Evolutionary conservation across 2,888 invertebrate species (phyloP).

Genomic region (Heteropelma amictum): DNA sequence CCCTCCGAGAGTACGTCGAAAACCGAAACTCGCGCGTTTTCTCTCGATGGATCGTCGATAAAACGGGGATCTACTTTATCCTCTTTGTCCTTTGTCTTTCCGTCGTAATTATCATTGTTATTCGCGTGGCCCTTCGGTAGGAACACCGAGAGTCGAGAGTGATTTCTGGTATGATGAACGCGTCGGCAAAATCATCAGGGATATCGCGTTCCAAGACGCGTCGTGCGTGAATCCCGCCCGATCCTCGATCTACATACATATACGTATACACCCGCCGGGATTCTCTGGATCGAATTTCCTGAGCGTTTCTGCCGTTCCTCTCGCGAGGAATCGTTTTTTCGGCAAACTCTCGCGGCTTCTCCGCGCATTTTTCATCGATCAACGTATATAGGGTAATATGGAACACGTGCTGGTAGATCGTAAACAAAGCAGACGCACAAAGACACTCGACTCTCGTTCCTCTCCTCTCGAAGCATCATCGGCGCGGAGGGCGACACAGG

Average conservation of each 20-base stretch:
- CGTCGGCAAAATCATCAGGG: conserved; percentile 76
- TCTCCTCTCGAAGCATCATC: conserved; percentile 24
- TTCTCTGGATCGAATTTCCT: conserved; percentile 54
- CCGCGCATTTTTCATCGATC: conserved; percentile 29
- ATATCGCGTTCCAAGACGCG: conserved; percentile 74
- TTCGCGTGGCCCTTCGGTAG: no score
- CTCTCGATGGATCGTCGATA: no score
- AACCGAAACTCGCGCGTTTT: no score
- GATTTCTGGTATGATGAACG: conserved; percentile 69
- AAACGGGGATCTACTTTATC: conserved; percentile 1
- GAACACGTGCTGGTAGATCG: conserved; percentile 28
- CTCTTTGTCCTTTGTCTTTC: conserved; percentile 9
- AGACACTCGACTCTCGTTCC: conserved; percentile 47
- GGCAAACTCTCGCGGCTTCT: conserved; percentile 38
- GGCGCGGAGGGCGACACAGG: background rate
- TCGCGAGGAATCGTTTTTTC: conserved; percentile 40
- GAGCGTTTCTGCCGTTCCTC: conserved; percentile 38
- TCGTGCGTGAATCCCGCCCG: conserved; percentile 64
- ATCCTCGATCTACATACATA: conserved; percentile 53
- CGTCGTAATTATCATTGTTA: conserved; percentile 15
- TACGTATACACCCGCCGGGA: background rate
- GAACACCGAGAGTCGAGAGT: conserved; percentile 67
- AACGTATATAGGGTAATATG: background rate
- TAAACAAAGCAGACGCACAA: conserved; percentile 53
- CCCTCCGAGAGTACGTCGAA: no score